A percentile compares a stretch with the other conserved stretches of the same genome.
Evolutionary conservation across 2,888 invertebrate species (phyloP).

Genomic region (Octonoba sinensis): DNA sequence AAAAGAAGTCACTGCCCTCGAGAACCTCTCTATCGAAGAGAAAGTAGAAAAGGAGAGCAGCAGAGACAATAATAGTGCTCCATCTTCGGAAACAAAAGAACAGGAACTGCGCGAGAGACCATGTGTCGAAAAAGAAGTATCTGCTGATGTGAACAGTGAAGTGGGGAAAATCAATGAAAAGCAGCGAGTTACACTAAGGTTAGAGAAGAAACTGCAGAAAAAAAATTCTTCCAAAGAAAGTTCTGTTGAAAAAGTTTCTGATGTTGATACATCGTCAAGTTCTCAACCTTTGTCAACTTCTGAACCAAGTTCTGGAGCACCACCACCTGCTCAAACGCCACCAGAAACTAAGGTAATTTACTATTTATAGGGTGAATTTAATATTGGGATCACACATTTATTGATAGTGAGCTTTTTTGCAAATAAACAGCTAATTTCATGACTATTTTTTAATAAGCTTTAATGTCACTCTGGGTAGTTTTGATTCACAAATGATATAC

Average conservation of each 20-base stretch:
- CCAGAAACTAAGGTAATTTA: neutral
- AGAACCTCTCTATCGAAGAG: neutral
- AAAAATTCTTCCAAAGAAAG: conserved; percentile 27
- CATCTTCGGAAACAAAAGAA: neutral
- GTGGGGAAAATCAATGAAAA: conserved; percentile 11
- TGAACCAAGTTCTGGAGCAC: neutral
- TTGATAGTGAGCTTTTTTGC: too few species aligned
- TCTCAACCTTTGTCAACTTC: neutral
- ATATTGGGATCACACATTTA: too few species aligned
- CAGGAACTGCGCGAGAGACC: neutral
- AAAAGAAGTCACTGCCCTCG: neutral
- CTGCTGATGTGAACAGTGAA: neutral
- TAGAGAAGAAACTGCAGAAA: conserved; percentile 41
- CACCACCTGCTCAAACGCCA: neutral
- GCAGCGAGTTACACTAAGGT: conserved; percentile 31
- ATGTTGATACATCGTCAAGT: neutral
- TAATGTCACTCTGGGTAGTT: too few species aligned
- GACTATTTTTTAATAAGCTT: too few species aligned
- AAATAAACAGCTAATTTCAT: too few species aligned
- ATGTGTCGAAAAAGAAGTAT: neutral
- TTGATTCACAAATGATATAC: too few species aligned
- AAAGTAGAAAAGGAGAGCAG: neutral
- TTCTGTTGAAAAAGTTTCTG: conserved; percentile 11
- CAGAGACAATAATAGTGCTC: too few species aligned
- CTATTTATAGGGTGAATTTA: neutral